These are phyloP conservation scores for Lydus trimaculatus DNA, from an alignment of 2,888 invertebrate species.

Conservation along the genomic window DNA sequence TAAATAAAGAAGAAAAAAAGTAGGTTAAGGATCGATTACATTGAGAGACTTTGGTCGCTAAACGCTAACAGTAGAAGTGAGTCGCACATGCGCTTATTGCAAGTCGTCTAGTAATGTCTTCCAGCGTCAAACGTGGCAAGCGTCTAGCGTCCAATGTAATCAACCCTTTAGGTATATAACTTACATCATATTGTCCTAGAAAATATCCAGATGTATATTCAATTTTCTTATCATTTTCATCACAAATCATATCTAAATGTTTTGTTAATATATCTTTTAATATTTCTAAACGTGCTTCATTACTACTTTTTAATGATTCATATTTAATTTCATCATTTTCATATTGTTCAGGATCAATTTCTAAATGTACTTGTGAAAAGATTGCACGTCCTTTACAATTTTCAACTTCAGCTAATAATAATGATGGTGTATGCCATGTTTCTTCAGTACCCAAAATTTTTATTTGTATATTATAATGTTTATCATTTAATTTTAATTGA, in stretches of 20 bases:
- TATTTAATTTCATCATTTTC: slow-evolving; percentile 69
- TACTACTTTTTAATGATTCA: slow-evolving; percentile 66
- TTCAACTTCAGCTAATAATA: slow-evolving; percentile 72
- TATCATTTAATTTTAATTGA: slow-evolving; percentile 62
- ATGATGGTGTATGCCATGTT: slow-evolving; percentile 87
- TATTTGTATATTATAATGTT: slow-evolving; percentile 75
- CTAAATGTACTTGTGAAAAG: slow-evolving; percentile 85
- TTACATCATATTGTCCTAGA: slow-evolving; percentile 82
- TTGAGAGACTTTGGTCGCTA: too few species aligned
- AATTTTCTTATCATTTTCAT: slow-evolving; percentile 46
- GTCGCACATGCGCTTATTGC: too few species aligned
- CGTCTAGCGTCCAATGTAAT: too few species aligned
- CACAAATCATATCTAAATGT: slow-evolving; percentile 73
- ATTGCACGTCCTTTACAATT: slow-evolving; percentile 76
- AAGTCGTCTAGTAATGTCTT: too few species aligned
- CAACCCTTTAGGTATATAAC: too few species aligned
- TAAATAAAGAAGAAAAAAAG: slow-evolving; percentile 18
- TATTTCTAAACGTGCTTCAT: slow-evolving; percentile 79
- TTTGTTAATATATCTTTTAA: slow-evolving; percentile 76
- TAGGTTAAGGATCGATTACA: too few species aligned
- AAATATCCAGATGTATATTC: slow-evolving; percentile 75
- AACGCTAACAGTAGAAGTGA: too few species aligned
- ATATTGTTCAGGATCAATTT: slow-evolving; percentile 76
- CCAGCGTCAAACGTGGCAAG: too few species aligned
- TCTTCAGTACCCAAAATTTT: slow-evolving; percentile 83